Evolutionary conservation across 1,140 invertebrate species (phyloP).

Genomic region (Aricia agestis): DNA sequence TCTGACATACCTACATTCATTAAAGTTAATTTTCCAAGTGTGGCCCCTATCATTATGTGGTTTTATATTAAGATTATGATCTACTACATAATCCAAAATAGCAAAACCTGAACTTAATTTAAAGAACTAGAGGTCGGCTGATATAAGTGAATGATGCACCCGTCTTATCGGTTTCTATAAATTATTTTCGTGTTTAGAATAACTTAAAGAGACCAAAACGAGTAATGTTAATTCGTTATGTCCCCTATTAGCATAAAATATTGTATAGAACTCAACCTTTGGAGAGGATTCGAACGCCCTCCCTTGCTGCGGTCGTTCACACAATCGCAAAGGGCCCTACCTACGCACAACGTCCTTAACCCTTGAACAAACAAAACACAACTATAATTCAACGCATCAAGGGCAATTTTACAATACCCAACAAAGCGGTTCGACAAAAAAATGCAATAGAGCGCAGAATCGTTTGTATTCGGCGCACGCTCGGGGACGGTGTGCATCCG

Average conservation of each 20-base stretch:
- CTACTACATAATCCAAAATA: too few species aligned
- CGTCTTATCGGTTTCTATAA: not conserved
- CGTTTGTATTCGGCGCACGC: slow-evolving; percentile 28
- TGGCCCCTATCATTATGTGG: too few species aligned
- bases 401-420: slow-evolving; percentile 25
- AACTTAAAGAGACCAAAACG: not conserved
- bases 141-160: too few species aligned
- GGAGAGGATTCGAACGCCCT: slow-evolving; percentile 58
- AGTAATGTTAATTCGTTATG: slow-evolving; percentile 44
- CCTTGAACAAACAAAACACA: slow-evolving; percentile 21
- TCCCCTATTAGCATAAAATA: slow-evolving; percentile 54
- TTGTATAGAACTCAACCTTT: slow-evolving; percentile 36
- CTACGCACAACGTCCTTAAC: slow-evolving; percentile 59
- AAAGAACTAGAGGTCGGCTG: too few species aligned
- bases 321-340: slow-evolving; percentile 58
- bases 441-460: slow-evolving; percentile 56
- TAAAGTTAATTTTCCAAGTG: too few species aligned
- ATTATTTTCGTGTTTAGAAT: not conserved
- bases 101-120: too few species aligned
- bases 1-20: too few species aligned
- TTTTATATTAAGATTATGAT: too few species aligned
- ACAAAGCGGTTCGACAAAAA: slow-evolving; percentile 30
- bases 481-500: slow-evolving; percentile 55
- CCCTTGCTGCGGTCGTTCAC: slow-evolving; percentile 69
- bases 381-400: slow-evolving; percentile 31